Evolutionary conservation across 2,888 invertebrate genomes (phyloP).

Genomic region (Eupithecia vulgata): DNA sequence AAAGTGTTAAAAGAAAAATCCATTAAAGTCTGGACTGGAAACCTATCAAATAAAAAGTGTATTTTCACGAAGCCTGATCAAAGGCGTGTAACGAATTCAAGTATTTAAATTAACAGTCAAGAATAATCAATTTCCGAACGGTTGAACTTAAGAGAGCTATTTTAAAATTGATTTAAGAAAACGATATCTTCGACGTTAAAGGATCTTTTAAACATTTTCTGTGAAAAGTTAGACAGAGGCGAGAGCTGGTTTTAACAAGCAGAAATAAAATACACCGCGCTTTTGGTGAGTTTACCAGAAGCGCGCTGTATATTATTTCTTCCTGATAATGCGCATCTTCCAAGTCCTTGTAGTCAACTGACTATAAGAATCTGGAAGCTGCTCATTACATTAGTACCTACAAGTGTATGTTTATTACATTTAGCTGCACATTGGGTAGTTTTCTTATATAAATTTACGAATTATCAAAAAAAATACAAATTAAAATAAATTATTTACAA

Average conservation of each 20-base stretch:
- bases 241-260: background rate
- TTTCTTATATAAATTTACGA: too few relatives aligned
- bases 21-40: background rate
- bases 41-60: constrained; percentile 16
- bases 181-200: constrained; percentile 12
- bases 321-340: too few relatives aligned
- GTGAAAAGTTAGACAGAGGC: background rate
- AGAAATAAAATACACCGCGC: background rate
- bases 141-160: constrained; percentile 23
- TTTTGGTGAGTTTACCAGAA: too few relatives aligned
- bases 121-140: constrained; percentile 41
- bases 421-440: too few relatives aligned
- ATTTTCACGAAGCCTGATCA: constrained; percentile 28
- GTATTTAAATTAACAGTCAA: constrained; percentile 41
- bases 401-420: too few relatives aligned
- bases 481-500: too few relatives aligned
- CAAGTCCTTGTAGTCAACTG: too few relatives aligned
- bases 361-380: too few relatives aligned
- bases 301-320: too few relatives aligned
- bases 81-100: constrained; percentile 38
- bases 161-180: constrained; percentile 33
- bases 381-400: too few relatives aligned
- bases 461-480: too few relatives aligned
- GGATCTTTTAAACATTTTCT: background rate
- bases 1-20: background rate